Percentiles rank a stretch among this genome's conserved stretches.
Conservation (phyloP, 2,888 invertebrate species). For the Panorpa germanica region DNA sequence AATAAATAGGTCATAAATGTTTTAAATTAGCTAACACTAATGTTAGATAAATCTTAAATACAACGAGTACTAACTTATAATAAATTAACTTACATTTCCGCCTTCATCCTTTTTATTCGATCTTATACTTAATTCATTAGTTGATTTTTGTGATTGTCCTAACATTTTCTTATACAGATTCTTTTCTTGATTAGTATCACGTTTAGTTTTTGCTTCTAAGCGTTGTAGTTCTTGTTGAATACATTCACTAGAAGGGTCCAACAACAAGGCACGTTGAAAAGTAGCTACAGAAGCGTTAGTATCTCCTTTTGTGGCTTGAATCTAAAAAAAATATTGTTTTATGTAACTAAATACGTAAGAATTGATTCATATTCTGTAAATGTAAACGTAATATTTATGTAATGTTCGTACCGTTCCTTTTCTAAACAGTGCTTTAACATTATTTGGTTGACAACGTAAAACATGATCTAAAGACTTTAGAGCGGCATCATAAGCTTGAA, state of each 20-base stretch:
- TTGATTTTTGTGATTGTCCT: constrained; percentile 27
- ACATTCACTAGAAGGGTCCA: constrained; percentile 43
- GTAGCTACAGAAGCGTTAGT: constrained; percentile 47
- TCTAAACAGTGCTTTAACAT: constrained; percentile 80
- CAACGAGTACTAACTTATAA: too few relatives aligned
- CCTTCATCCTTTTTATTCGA: neutral
- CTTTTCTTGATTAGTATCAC: constrained; percentile 38
- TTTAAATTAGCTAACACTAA: too few relatives aligned
- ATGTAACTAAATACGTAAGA: neutral
- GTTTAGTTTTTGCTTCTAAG: constrained; percentile 31
- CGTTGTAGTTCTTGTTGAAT: constrained; percentile 35
- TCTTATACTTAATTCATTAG: constrained; percentile 16
- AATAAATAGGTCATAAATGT: neutral
- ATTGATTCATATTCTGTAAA: constrained; percentile 1
- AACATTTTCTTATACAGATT: constrained; percentile 50
- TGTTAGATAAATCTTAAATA: too few relatives aligned
- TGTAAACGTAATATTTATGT: constrained; percentile 3
- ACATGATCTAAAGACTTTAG: constrained; percentile 68
- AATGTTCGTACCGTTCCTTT: constrained; percentile 42
- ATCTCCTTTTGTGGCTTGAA: constrained; percentile 46
- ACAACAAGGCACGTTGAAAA: constrained; percentile 36
- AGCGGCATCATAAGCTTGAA: constrained; percentile 70
- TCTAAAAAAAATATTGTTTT: constrained; percentile 22
- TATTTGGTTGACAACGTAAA: constrained; percentile 63
- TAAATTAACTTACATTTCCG: neutral